Conservation (phyloP, 2,113 vertebrate genomes). For the Nesospiza acunhae region DNA sequence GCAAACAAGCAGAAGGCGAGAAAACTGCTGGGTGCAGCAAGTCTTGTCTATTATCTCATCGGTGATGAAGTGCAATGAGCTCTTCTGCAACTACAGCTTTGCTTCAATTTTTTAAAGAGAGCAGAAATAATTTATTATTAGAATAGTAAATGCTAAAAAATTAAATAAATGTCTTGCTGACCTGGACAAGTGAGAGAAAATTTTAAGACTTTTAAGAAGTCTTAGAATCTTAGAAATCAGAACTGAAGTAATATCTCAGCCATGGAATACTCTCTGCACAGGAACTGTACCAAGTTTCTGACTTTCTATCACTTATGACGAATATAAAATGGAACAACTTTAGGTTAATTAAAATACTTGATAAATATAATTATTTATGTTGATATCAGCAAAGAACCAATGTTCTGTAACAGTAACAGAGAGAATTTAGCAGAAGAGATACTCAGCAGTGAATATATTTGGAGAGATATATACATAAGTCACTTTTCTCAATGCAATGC, state of each 20-base stretch:
- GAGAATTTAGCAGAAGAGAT: neutral
- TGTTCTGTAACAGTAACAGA: neutral
- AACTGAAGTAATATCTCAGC: neutral
- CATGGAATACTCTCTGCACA: neutral
- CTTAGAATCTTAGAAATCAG: neutral
- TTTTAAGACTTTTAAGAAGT: neutral
- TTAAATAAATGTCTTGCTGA: neutral
- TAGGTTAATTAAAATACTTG: neutral
- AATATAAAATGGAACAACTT: neutral
- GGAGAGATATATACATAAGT: neutral
- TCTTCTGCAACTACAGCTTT: neutral
- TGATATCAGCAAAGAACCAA: neutral
- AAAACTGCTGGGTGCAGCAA: neutral
- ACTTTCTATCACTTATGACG: neutral
- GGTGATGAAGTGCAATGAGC: neutral
- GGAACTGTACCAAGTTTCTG: neutral
- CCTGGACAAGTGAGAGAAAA: neutral
- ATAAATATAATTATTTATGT: neutral
- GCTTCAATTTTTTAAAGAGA: neutral
- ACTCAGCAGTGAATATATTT: neutral
- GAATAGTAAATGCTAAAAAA: neutral
- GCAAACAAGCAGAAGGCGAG: neutral
- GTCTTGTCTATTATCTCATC: neutral
- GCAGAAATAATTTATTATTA: neutral
- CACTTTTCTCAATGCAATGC: neutral